Percentiles rank a stretch among this genome's conserved stretches.
phyloP scores from a whole-genome alignment of 2,797 vertebrate genomes.

The Clarias pachynema region DNA sequence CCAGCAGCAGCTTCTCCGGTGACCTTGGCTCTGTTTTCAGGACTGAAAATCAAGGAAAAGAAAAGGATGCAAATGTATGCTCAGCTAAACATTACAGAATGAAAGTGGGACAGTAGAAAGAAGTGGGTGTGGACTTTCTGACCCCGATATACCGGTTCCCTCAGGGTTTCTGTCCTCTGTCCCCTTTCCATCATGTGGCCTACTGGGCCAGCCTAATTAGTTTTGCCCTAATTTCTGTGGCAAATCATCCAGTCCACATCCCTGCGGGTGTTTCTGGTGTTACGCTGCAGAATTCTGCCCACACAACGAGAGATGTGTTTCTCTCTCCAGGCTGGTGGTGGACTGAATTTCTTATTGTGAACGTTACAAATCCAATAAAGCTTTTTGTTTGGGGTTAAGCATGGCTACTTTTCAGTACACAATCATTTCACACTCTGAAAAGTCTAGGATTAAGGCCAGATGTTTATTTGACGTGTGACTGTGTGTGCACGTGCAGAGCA shows the following conservation, averaged over 20 bases:
- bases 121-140: constrained; percentile 67
- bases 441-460: background rate
- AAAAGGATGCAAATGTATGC: background rate
- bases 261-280: constrained; percentile 52
- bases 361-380: background rate
- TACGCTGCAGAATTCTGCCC: constrained; percentile 6
- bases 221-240: constrained; percentile 77
- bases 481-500: background rate
- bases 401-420: background rate
- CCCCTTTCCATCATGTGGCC: constrained; percentile 65
- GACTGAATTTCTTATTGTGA: background rate
- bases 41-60: background rate
- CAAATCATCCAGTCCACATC: constrained; percentile 50
- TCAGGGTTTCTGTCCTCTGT: constrained; percentile 68
- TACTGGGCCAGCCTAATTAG: constrained; percentile 76
- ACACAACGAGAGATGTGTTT: constrained; percentile 2
- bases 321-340: background rate
- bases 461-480: background rate
- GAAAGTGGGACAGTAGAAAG: constrained; percentile 66
- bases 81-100: constrained; percentile 31
- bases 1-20: background rate
- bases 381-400: background rate
- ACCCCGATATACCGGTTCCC: constrained; percentile 74
- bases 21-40: constrained; percentile 3
- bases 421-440: background rate